Percentiles rank a stretch among this genome's conserved stretches.
Evolutionary conservation across 2,888 invertebrate genomes (phyloP).

Genomic region (Agrotis segetum): DNA sequence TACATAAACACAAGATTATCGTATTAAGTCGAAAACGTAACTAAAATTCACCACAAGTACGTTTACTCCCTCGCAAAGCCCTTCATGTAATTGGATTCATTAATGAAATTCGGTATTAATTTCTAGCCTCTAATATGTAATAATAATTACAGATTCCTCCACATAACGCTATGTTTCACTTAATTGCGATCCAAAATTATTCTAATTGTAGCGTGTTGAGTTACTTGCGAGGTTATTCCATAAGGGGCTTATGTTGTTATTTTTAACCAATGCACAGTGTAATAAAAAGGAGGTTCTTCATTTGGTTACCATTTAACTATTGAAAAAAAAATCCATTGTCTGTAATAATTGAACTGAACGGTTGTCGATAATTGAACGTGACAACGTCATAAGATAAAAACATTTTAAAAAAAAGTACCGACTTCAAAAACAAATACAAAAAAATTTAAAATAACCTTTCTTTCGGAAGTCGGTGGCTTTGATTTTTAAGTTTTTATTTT

Average conservation of each 20-base stretch:
- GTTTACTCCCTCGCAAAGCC: not conserved
- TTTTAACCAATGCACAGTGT: no score
- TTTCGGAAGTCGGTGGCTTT: no score
- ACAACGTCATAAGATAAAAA: no score
- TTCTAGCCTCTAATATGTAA: conserved; percentile 18
- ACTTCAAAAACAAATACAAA: no score
- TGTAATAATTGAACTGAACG: no score
- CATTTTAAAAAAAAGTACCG: no score
- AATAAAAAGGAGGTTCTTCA: no score
- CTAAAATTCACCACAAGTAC: not conserved
- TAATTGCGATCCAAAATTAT: conserved; percentile 30
- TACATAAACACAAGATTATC: not conserved
- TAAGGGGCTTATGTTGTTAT: not conserved
- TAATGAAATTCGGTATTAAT: conserved; percentile 29
- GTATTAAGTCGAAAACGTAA: not conserved
- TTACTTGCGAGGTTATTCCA: conserved; percentile 11
- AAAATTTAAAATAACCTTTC: no score
- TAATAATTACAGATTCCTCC: conserved; percentile 35
- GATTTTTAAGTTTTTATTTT: no score
- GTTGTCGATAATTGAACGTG: no score
- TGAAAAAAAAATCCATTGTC: no score
- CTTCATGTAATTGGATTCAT: conserved; percentile 16
- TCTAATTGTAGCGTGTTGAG: conserved; percentile 4
- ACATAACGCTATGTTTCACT: conserved; percentile 6
- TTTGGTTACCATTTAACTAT: no score